These are phyloP conservation scores for Hypolimnas misippus DNA, from an alignment of 2,888 invertebrate species.

Conservation along the genomic window DNA sequence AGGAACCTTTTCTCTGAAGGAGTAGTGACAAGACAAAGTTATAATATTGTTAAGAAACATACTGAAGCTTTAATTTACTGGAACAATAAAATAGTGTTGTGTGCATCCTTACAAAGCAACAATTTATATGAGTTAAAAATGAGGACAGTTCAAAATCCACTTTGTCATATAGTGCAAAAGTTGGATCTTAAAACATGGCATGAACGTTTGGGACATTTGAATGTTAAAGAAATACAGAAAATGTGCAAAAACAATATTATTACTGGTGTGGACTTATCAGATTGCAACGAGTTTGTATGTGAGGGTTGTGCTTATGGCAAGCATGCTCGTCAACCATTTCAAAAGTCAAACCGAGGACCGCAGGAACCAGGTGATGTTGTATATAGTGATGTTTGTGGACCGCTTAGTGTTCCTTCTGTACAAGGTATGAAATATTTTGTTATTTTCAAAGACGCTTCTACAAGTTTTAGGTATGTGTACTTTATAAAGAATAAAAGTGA, in stretches of 20 bases:
- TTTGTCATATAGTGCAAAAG: no score
- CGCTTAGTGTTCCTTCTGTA: constrained; percentile 25
- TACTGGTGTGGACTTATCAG: not conserved
- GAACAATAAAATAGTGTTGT: not conserved
- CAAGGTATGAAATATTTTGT: constrained; percentile 35
- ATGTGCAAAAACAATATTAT: not conserved
- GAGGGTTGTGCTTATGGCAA: not conserved
- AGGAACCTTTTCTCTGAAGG: not conserved
- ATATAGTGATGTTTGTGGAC: constrained; percentile 34
- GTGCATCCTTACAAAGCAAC: not conserved
- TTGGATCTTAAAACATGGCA: constrained; percentile 40
- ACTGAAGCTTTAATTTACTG: not conserved
- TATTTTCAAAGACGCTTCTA: constrained; percentile 33
- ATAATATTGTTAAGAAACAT: not conserved
- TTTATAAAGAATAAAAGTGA: constrained; percentile 25
- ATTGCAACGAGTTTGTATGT: not conserved
- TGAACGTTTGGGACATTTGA: not conserved
- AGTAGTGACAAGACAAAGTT: not conserved
- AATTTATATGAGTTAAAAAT: not conserved
- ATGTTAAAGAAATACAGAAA: not conserved
- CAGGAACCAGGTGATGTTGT: not conserved
- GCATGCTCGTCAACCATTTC: not conserved
- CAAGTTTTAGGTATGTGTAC: constrained; percentile 24
- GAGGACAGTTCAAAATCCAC: constrained; percentile 25
- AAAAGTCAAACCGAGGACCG: not conserved